Evolutionary conservation across 2,797 vertebrate genomes (phyloP).

Genomic region (Hyperoplus lanceolatus): DNA sequence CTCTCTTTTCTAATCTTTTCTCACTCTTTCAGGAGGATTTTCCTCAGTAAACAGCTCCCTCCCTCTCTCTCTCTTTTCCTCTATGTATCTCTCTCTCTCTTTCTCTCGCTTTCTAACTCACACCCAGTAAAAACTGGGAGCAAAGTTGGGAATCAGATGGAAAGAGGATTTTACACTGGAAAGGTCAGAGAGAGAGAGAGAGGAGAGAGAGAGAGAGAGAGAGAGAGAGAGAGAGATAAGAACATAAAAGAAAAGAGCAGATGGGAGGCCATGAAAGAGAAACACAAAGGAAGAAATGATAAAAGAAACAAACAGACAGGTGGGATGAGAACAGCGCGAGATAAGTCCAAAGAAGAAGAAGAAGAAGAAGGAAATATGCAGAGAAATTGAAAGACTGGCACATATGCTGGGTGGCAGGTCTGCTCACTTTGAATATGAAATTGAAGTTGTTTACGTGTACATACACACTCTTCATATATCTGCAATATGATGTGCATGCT

Average conservation of each 20-base stretch:
- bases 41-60: conserved; percentile 65
- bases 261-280: conserved; percentile 57
- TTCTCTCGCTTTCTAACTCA: conserved; percentile 29
- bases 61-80: conserved; percentile 18
- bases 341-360: conserved; percentile 45
- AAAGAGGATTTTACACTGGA: conserved; percentile 62
- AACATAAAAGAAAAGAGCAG: conserved; percentile 56
- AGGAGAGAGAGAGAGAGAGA: conserved; percentile 61
- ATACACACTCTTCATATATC: conserved; percentile 5
- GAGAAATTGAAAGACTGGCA: conserved; percentile 43
- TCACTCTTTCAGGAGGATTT: conserved; percentile 69
- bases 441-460: conserved; percentile 17
- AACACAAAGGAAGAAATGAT: conserved; percentile 61
- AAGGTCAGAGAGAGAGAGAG: conserved; percentile 73
- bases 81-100: conserved; percentile 13
- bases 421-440: conserved; percentile 29
- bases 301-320: conserved; percentile 57
- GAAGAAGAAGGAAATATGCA: conserved; percentile 19
- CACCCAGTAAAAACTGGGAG: conserved; percentile 66
- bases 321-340: conserved; percentile 50
- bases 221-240: conserved; percentile 57
- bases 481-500: neutral
- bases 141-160: conserved; percentile 65
- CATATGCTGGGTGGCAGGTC: conserved; percentile 30
- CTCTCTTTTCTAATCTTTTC: conserved; percentile 68